These are phyloP conservation scores for Dipodomys spectabilis DNA, from an alignment of 2,113 vertebrate species.

Conservation along the genomic window DNA sequence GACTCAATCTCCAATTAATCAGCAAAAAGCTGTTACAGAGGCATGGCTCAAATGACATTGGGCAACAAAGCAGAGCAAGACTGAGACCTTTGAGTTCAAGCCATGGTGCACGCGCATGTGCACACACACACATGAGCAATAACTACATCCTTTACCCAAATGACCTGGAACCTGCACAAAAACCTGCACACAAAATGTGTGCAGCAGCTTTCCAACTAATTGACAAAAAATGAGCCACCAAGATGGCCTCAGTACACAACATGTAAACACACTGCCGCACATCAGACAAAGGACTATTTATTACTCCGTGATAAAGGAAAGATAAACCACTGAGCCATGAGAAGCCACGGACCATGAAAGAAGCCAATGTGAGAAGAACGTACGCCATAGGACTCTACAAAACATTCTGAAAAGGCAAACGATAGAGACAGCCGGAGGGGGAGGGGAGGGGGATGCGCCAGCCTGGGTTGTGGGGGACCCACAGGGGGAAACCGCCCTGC, in stretches of 20 bases:
- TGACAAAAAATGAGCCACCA: constrained; percentile 18
- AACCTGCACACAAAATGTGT: neutral
- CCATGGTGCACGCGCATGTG: too few relatives aligned
- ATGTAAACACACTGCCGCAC: neutral
- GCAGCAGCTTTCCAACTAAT: neutral
- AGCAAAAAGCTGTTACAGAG: too few relatives aligned
- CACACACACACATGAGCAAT: too few relatives aligned
- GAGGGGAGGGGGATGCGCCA: too few relatives aligned
- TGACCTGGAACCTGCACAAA: constrained; percentile 7
- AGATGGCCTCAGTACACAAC: neutral
- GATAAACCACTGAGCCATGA: neutral
- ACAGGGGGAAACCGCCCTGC: neutral
- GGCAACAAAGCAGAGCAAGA: too few relatives aligned
- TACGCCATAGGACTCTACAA: neutral
- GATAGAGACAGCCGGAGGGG: neutral
- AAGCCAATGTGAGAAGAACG: neutral
- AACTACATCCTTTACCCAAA: constrained; percentile 23
- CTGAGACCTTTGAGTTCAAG: too few relatives aligned
- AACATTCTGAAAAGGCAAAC: constrained; percentile 1
- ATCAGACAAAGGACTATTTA: neutral
- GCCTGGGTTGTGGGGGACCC: too few relatives aligned
- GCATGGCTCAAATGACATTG: too few relatives aligned
- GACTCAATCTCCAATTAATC: too few relatives aligned
- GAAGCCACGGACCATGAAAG: neutral
- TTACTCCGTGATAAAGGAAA: neutral